Base-by-base conservation (phyloP, 2,888 invertebrate species). In the Drosophila aldrichi region DNA sequence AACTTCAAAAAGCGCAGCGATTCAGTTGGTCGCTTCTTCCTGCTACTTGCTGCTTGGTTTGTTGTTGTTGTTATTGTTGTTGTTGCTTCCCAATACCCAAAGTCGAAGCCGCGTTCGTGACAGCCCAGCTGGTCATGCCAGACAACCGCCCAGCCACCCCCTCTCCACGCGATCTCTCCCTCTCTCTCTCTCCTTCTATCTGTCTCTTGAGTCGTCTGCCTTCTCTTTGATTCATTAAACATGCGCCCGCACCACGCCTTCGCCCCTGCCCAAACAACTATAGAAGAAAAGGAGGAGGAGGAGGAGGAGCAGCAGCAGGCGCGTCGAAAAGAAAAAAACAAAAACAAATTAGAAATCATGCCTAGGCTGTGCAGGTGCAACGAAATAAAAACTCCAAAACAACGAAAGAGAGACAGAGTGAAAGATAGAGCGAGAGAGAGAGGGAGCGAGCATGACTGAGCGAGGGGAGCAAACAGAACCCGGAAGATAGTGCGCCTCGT, bases 1-100 rank as follows among this genome's bases (percentile, higher is more conserved):
- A 69, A 41, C 88, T 82, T 88, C 71, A 80, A 86, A 82, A 83
- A 82, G 79, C 79, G 72, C 73, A 70, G 67, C 86, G 88, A 86
- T 79, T 76, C 86, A 88, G 89, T 84, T 79, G 82, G 82, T 67
- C 82, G 88, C 75, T 79, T 89, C 89, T 89, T 89, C 89, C 85
- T 87, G 82, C 82, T 74, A 69, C 70, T 62, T 61, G 55, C 55
- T 46, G 52, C 46, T 62, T 41, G 34, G 38, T 59, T 65, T 66
- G 44, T 77, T 74, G 74, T 62, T 76, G 56, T 74, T 65, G 36
- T 36, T 36, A 62, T 58, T 63, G 41, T 49, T 77, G 74, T 56
- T 75, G 60, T 59, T 77, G 61, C 36, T 62, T 77, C 72, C 72
- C 86, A 76, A 81, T 69, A 67, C 25, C 44, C 68, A 48, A 59